Evolutionary conservation across 2,888 invertebrate genomes (phyloP), one percentile per base, ranked within the genome.

Genomic region (Drosophila subquinaria): DNA sequence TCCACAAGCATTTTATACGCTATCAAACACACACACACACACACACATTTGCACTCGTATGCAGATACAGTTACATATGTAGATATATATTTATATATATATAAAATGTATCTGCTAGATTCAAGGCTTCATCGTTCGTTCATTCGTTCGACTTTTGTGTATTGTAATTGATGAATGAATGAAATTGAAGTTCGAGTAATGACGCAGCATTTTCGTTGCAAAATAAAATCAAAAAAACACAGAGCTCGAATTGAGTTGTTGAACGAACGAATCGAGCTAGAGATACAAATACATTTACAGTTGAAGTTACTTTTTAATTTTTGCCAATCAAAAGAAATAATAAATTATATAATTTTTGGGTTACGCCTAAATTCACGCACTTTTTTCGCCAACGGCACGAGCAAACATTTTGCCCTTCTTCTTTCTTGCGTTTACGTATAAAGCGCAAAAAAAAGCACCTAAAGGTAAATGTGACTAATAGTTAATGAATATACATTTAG

Each of bases 81-180:
- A 63, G 40, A 56, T 60, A 23, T 43, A 27, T 0, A 27, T 1
- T 6, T 6, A 6, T 53, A 55, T 23, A 45, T 61, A 50, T 61
- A 64, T 38, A 45, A 63, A 48, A 51, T 78, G 73, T 83, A 87
- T 71, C 73, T 67, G 63, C 60, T 47, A 73, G 69, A 76, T 86
- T 89, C 86, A 89, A 89, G 86, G 88, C 86, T 87, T 89, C 72
- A 51, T 36, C 69, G 62, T 62, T 64, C 65, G 64, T 68, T 74
- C 35, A 51, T 60, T 68, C 64, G 53, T 69, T 74, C 74, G 74
- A 72, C 62, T 81, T 78, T 81, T 78, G 61, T 81, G 81, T 80
- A 89, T 89, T 89, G 86, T 89, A 88, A 89, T 86, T 87, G 88
- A 89, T 88, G 89, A 89, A 89, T 86, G 86, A 86, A 86, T 86